These are phyloP conservation scores for Perognathus longimembris DNA, from an alignment of 2,113 vertebrate genomes.

Conservation along the genomic window DNA sequence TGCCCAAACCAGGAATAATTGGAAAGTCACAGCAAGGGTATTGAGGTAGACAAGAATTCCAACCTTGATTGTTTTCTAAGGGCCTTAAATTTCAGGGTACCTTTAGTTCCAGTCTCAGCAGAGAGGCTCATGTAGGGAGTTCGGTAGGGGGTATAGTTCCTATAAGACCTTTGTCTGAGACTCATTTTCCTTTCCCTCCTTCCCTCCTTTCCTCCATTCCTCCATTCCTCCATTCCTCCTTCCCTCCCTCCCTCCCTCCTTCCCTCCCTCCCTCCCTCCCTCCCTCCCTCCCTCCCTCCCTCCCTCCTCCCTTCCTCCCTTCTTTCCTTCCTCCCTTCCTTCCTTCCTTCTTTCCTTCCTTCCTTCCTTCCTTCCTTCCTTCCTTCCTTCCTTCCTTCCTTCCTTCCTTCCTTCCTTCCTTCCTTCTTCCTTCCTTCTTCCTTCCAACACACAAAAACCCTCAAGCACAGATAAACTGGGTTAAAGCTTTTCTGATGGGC, in stretches of 20 bases:
- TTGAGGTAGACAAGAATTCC: neutral
- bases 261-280: neutral
- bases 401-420: neutral
- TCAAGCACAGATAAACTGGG: neutral
- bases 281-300: neutral
- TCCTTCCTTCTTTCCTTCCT: too few species aligned
- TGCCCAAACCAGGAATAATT: neutral
- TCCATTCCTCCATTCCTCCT: neutral
- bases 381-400: too few species aligned
- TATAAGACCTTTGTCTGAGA: neutral
- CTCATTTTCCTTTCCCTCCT: neutral
- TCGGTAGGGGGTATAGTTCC: neutral
- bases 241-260: too few species aligned
- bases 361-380: too few species aligned
- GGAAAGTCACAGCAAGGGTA: neutral
- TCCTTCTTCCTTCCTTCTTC: too few species aligned
- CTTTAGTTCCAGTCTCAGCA: neutral
- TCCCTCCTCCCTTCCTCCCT: too few species aligned
- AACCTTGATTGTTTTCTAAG: neutral
- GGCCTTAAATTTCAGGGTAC: neutral
- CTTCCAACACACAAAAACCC: neutral
- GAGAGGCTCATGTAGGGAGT: neutral
- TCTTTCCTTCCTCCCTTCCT: too few species aligned
- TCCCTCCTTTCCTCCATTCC: too few species aligned
- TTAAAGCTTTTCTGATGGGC: constrained; percentile 53